Percentiles rank a stretch among this genome's conserved stretches.
Evolutionary conservation across 2,888 invertebrate genomes (phyloP).

Genomic region (Cremastobaeus sp.): DNA sequence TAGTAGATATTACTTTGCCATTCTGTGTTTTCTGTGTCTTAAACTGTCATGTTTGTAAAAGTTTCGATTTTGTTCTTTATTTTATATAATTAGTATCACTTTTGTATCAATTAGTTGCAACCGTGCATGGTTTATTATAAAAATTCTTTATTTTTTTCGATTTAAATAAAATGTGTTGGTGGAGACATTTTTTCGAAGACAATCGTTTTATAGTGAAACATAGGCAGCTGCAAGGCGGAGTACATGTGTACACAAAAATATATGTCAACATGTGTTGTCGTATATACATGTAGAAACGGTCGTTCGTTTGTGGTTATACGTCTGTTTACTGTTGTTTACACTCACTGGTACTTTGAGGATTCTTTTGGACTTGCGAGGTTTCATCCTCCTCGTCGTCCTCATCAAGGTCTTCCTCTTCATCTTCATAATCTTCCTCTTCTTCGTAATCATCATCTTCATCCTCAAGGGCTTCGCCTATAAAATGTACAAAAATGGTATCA

Average conservation of each 20-base stretch:
- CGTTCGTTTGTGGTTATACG: constrained; percentile 37
- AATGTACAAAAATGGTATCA: background rate
- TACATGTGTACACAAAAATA: constrained; percentile 47
- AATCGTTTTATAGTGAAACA: constrained; percentile 27
- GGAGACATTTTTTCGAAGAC: constrained; percentile 59
- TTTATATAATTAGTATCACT: background rate
- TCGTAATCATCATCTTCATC: constrained; percentile 88
- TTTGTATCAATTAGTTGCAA: background rate
- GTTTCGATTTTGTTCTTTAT: constrained; percentile 4
- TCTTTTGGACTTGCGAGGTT: constrained; percentile 76
- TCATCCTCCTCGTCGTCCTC: constrained; percentile 78
- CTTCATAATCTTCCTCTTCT: constrained; percentile 78
- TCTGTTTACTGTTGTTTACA: constrained; percentile 85
- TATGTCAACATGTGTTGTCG: constrained; percentile 39
- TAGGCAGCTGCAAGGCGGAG: constrained; percentile 24
- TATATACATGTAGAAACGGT: constrained; percentile 37
- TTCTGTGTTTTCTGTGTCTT: constrained; percentile 17
- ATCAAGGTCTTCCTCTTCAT: constrained; percentile 71
- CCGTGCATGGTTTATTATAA: background rate
- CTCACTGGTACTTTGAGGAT: constrained; percentile 80
- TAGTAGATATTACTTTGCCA: constrained; percentile 54
- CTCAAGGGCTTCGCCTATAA: constrained; percentile 81
- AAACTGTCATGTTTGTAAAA: constrained; percentile 10
- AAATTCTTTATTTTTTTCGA: constrained; percentile 1
- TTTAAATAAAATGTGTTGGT: constrained; percentile 11